Conservation (phyloP, 2,888 invertebrate genomes). For the Acleris literana region DNA sequence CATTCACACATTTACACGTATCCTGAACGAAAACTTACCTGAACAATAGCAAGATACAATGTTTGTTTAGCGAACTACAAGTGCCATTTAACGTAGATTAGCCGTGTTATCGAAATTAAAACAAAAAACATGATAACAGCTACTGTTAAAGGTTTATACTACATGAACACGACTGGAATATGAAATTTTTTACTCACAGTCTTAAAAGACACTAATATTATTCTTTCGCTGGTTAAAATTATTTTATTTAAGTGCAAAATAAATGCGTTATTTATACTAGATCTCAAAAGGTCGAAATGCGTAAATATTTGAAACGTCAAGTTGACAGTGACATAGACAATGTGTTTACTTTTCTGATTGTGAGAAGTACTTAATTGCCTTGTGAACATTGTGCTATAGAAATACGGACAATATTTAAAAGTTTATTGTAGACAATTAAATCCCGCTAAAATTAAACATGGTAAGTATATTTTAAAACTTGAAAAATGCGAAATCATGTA, state of each 20-base stretch:
- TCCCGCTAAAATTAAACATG: constrained; percentile 11
- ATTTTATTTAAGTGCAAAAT: constrained; percentile 17
- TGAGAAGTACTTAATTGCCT: neutral
- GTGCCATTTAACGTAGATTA: constrained; percentile 27
- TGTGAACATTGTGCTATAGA: neutral
- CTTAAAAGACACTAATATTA: constrained; percentile 33
- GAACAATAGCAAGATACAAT: constrained; percentile 29
- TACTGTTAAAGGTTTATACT: constrained; percentile 19
- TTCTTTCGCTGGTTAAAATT: constrained; percentile 11
- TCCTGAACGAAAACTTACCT: constrained; percentile 26
- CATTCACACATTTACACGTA: constrained; percentile 46
- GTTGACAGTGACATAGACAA: constrained; percentile 42
- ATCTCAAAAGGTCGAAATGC: constrained; percentile 46
- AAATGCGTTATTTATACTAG: constrained; percentile 40
- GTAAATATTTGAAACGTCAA: constrained; percentile 54
- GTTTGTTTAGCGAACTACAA: constrained; percentile 34
- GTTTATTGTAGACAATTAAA: too few species aligned
- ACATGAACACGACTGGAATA: constrained; percentile 8
- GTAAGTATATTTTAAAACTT: neutral
- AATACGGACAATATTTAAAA: neutral
- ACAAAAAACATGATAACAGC: constrained; percentile 43
- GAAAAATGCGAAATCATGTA: neutral
- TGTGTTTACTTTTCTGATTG: constrained; percentile 2
- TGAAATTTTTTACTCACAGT: constrained; percentile 35
- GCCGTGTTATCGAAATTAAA: constrained; percentile 40